Base-by-base conservation (phyloP, 2,797 vertebrate genomes). In the Sebastes itinus region DNA sequence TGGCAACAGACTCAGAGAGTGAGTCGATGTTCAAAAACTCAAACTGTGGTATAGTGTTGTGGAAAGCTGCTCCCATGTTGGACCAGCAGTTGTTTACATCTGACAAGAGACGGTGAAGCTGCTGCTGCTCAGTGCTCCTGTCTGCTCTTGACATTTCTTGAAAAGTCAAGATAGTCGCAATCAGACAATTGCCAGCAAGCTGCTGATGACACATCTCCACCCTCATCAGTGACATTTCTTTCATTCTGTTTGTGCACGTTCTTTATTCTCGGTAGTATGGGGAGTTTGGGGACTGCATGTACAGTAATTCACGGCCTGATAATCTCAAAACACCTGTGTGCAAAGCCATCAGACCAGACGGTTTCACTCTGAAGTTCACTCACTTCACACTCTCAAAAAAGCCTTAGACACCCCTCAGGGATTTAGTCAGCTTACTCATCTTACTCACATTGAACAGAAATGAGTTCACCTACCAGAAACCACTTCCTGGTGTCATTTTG, bases 91-190 rank as follows among this genome's bases (percentile, higher is more conserved):
- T 71, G 63, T 74, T 77, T 52, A 49, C 38, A 32, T 30, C 3
- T 9, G 81, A 71, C 61, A 22, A 25, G 20, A n/a, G 25, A 6
- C 30, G 30, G 61, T 60, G 22, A 23, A 55, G 23, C 25, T 4
- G 0, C 72, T 38, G 32, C 75, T 22, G 72, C 59, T 5, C 55
- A 1, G 13, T n/a, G 71, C 25, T 28, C 16, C 12, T 3, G 5
- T 32, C 82, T 38, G 72, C 58, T 46, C 62, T 20, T 68, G 58
- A 56, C 49, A 61, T 80, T 73, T 74, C 73, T 68, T 68, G 22
- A 25, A 33, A 60, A 56, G 56, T 63, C 30, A 25, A 33, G 54
- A 20, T 11, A 11, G 35, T 58, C 49, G 7, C 12, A 30, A 28
- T 55, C 7, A 25, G 18, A 32, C 38, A 3, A n/a, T 20, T 28